These are phyloP conservation scores for Halictus rubicundus DNA, from an alignment of 1,140 invertebrate species.

Conservation along the genomic window DNA sequence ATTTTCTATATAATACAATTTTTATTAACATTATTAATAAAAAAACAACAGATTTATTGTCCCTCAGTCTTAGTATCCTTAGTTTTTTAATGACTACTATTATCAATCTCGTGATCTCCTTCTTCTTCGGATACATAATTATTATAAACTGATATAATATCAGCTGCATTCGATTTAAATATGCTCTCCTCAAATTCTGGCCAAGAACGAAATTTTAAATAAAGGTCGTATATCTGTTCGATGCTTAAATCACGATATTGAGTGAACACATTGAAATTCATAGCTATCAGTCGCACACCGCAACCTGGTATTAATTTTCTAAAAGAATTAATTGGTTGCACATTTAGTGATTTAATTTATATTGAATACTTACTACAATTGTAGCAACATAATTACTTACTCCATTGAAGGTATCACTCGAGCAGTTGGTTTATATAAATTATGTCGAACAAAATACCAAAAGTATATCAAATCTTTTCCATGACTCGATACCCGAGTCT, in stretches of 20 bases:
- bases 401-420: slow-evolving; percentile 76
- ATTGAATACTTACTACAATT: slow-evolving; percentile 3
- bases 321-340: slow-evolving; percentile 27
- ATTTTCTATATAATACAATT: neutral
- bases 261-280: slow-evolving; percentile 77
- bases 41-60: neutral
- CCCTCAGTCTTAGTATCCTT: neutral
- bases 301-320: slow-evolving; percentile 79
- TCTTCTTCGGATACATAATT: neutral
- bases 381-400: slow-evolving; percentile 63
- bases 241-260: slow-evolving; percentile 75
- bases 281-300: slow-evolving; percentile 75
- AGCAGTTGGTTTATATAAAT: slow-evolving; percentile 53
- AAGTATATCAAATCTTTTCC: slow-evolving; percentile 65
- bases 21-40: neutral
- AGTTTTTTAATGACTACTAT: neutral
- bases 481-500: slow-evolving; percentile 54
- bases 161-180: neutral
- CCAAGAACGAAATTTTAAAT: slow-evolving; percentile 74
- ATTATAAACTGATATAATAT: neutral
- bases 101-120: neutral
- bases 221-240: slow-evolving; percentile 73
- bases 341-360: slow-evolving; percentile 17
- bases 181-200: slow-evolving; percentile 72
- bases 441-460: slow-evolving; percentile 74